These are phyloP conservation scores for Meiosimyza platycephala DNA, from an alignment of 2,888 invertebrate genomes.

Conservation along the genomic window DNA sequence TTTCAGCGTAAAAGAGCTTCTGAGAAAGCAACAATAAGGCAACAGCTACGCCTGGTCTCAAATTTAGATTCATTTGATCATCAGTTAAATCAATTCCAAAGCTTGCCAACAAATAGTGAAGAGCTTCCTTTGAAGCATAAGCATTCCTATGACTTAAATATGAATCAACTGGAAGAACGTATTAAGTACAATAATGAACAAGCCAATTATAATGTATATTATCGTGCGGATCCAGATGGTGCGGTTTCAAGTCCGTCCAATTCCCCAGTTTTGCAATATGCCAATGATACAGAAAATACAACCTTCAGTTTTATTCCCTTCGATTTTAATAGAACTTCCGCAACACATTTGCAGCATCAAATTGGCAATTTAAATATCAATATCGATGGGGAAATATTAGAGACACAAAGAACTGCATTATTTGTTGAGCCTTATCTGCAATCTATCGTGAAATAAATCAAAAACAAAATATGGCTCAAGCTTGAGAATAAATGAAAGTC, in stretches of 20 bases:
- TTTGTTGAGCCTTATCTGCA: conserved; percentile 40
- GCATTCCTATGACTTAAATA: no score
- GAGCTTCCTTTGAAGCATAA: conserved; percentile 22
- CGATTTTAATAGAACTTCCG: neutral
- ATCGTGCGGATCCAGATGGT: conserved; percentile 79
- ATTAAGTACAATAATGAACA: conserved; percentile 42
- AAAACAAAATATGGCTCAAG: no score
- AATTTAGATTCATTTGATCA: conserved; percentile 66
- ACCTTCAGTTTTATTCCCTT: neutral
- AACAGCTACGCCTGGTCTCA: conserved; percentile 79
- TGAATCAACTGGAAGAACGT: conserved; percentile 32
- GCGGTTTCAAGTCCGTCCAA: conserved; percentile 70
- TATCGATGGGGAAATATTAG: conserved; percentile 17
- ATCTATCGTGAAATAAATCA: conserved; percentile 28
- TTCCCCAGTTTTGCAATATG: conserved; percentile 29
- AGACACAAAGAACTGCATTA: conserved; percentile 32
- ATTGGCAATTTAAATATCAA: conserved; percentile 23
- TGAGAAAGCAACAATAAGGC: conserved; percentile 80
- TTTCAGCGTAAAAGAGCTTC: conserved; percentile 85
- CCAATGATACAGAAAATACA: conserved; percentile 3
- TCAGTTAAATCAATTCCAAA: conserved; percentile 67
- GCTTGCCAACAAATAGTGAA: conserved; percentile 68
- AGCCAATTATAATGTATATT: conserved; percentile 45
- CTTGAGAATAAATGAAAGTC: no score
- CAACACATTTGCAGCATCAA: conserved; percentile 10